Evolutionary conservation across 2,888 invertebrate genomes (phyloP).

Genomic region (Pandemis cinnamomeana): DNA sequence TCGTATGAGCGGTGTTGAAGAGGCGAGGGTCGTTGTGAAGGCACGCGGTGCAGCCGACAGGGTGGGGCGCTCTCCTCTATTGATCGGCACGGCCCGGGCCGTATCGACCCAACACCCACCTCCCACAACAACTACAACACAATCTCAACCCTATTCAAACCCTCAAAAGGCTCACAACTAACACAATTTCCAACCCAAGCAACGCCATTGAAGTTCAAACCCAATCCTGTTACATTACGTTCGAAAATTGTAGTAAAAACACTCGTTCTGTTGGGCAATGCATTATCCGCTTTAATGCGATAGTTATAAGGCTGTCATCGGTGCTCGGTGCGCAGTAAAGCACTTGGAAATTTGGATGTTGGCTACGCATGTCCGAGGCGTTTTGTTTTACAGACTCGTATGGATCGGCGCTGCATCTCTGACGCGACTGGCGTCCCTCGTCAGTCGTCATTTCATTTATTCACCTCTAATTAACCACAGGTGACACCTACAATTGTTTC

Average conservation of each 20-base stretch:
- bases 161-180: constrained; percentile 54
- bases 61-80: constrained; percentile 67
- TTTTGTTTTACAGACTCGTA: constrained; percentile 43
- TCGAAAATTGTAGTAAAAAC: constrained; percentile 63
- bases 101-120: constrained; percentile 77
- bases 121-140: constrained; percentile 50
- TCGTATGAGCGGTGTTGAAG: constrained; percentile 16
- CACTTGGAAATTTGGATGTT: constrained; percentile 61
- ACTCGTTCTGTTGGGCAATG: constrained; percentile 58
- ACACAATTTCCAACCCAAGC: constrained; percentile 43
- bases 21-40: constrained; percentile 50
- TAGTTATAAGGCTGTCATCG: constrained; percentile 67
- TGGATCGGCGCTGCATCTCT: constrained; percentile 54
- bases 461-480: background rate
- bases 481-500: background rate
- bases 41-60: constrained; percentile 60
- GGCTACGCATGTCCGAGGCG: constrained; percentile 77
- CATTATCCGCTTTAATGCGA: constrained; percentile 73
- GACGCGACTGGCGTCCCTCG: background rate
- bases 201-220: constrained; percentile 68
- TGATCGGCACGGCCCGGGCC: constrained; percentile 71
- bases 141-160: constrained; percentile 69
- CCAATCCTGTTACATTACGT: constrained; percentile 68
- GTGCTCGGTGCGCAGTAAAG: constrained; percentile 59
- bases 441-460: background rate